Evolutionary conservation across 2,113 vertebrate genomes (phyloP), one percentile per base, ranked within the genome.

Genomic region (Conger conger): DNA sequence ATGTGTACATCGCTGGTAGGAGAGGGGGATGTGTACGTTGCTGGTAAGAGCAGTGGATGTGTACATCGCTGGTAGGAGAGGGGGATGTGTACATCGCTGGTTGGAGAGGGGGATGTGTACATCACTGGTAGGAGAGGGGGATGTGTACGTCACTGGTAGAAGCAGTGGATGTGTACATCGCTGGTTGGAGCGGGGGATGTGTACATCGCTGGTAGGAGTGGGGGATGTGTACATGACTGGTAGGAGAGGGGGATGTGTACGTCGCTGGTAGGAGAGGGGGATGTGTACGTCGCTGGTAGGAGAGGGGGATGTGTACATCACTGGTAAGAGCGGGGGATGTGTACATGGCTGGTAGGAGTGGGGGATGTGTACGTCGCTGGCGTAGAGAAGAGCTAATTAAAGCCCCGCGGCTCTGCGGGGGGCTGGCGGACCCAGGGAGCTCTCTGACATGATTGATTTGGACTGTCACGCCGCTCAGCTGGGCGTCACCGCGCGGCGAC

Each of bases 361-460:
- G 40, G 3, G 40, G 68, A 50, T 77, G 82, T 33, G 83, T 20
- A 57, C 79, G 18, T 76, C 16, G 30, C 79, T 53, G 80, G 81
- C 81, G 27, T 82, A 8, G 83, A 60, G 1, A 84, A 77, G 30
- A 78, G 88, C 91, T 93, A 92, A 95, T 94, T 93, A 94, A 94
- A 91, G 87, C 88, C 27, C 84, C 87, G 76, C n/a, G 33, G 86
- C 88, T 90, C 86, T 77, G 45, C 0, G 88, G 89, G 90, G 87
- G 90, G 23, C 40, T 73, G 57, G 85, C 88, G 91, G 90, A 89
- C 88, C 86, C 77, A 89, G 84, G 89, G 91, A 79, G 84, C 60
- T 76, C 83, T 81, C 90, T 89, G 88, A 90, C 87, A 89, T 93
- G 94, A 94, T 93, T 93, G 93, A 95, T 95, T 91, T 87, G 81